Evolutionary conservation across 2,797 vertebrate species (phyloP).

Genomic region (Oreochromis grahami): DNA sequence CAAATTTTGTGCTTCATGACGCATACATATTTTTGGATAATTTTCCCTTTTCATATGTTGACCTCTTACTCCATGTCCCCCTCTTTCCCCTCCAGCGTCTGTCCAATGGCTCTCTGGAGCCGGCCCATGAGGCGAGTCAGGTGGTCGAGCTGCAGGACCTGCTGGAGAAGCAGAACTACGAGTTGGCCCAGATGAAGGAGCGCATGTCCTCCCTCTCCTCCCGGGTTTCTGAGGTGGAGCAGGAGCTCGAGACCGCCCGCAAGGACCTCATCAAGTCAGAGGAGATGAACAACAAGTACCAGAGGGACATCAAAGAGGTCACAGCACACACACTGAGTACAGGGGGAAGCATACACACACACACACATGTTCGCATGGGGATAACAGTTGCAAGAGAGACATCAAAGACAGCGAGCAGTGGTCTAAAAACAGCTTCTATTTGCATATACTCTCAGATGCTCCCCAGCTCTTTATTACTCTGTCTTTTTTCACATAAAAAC

Average conservation of each 20-base stretch:
- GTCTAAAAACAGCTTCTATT: conserved; percentile 36
- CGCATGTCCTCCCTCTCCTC: conserved; percentile 93
- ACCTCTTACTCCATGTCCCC: background rate
- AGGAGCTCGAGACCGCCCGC: conserved; percentile 94
- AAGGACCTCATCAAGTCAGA: conserved; percentile 98
- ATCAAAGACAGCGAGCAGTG: conserved; percentile 31
- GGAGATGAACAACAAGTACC: conserved; percentile 97
- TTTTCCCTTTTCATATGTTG: background rate
- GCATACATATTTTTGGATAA: background rate
- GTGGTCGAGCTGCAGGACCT: conserved; percentile 96
- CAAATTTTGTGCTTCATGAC: background rate
- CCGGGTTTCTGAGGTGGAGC: conserved; percentile 94
- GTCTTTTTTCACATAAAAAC: background rate
- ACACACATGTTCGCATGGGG: background rate
- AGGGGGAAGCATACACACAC: background rate
- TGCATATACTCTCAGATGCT: conserved; percentile 6
- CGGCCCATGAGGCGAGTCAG: conserved; percentile 91
- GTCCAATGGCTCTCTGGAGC: conserved; percentile 95
- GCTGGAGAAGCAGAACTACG: conserved; percentile 97
- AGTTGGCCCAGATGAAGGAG: conserved; percentile 99
- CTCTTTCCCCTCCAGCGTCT: conserved; percentile 77
- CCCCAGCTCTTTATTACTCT: background rate
- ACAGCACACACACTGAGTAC: conserved; percentile 9
- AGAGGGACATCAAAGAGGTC: conserved; percentile 98
- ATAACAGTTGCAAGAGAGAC: conserved; percentile 22